Base-by-base conservation (phyloP, 2,888 invertebrate species). In the Drosophila tanythrix region DNA sequence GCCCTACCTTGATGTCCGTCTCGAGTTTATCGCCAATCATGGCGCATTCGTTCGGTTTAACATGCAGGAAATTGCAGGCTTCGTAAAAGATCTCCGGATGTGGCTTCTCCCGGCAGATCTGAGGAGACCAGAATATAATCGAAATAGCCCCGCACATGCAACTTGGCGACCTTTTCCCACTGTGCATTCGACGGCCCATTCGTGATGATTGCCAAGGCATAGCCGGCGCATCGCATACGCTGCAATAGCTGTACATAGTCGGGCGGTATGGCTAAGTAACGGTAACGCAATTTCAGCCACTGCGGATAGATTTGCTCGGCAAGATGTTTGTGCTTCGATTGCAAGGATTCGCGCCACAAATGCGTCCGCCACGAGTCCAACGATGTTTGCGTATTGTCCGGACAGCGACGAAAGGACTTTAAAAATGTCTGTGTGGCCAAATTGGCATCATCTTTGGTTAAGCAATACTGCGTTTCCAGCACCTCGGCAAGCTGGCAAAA, bases 21-120 rank as follows among this genome's bases (percentile, higher is more conserved):
- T 97, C 97, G 82, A 97, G 93, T 92, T 97, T 97, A 92, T 98
- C 98, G 55, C 97, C 97, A 89, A 97, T 96, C 97, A 98, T 97
- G 85, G 97, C 94, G 93, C 97, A 97, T 81, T 95, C 95, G 64
- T 94, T 93, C 1, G 97, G 96, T 91, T 95, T 94, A 27, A 97
- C 96, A 77, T 95, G 95, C 67, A 98, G 95, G 91, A 95, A 94
- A 90, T 95, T 95, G 93, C 97, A 97, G 36, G 97, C 97, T 85
- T 96, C 95, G 81, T 96, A 94, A 93, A 97, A 97, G 93, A 97
- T 97, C 91, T 96, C 95, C 80, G 96, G 95, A 92, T 97, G 95
- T 0, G 97, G 97, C 93, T 97, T 98, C 94, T 97, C 97, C 96
- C 96, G 96, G 96, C 86, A 96, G 94, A 93, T 97, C 97, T 25